Evolutionary conservation across 2,888 invertebrate genomes (phyloP), one percentile per base, ranked within the genome.

Genomic region (Amiota communis): DNA sequence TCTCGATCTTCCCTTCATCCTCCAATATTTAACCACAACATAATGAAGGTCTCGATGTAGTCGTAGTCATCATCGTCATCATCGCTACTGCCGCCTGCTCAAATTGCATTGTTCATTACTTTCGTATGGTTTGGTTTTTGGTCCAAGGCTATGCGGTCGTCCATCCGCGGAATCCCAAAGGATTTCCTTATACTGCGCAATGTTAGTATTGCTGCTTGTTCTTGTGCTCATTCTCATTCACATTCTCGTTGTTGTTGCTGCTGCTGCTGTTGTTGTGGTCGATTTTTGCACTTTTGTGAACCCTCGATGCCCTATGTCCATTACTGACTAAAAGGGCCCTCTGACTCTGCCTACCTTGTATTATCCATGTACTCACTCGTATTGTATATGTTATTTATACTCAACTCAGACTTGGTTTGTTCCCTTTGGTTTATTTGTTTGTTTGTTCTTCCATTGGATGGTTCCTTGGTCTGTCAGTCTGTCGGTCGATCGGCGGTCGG

Each of bases 141-240:
- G 57, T 56, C 57, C 84, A 78, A 78, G 79, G 80, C 65, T 65
- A 65, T 48, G 17, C 48, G 47, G 15, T 48, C 36, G 36, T 63
- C 10, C 59, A 59, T 17, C n/a, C 65, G 8, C 51, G 17, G 12
- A 47, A 49, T 83, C 83, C 83, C 83, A 86, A 86, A 86, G 86
- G 83, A 83, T 83, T 83, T 83, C 83, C 83, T 83, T 86, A 82
- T 83, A 81, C 48, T 36, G n/a, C 46, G 36, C 53, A 46, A 49
- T 17, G 61, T 64, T 53, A 49, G 11, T 13, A 36, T 23, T 15
- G 20, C n/a, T 81, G 79, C 84, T 84, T 85, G 85, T 79, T 86
- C 86, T 84, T 86, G 84, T 85, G 84, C 83, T 84, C 83, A 76
- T 85, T 86, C 83, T 84, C 83, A 76, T 20, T 48, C 10, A 13